Conservation (phyloP, 2,888 invertebrate genomes). For the Scaeva pyrastri region DNA sequence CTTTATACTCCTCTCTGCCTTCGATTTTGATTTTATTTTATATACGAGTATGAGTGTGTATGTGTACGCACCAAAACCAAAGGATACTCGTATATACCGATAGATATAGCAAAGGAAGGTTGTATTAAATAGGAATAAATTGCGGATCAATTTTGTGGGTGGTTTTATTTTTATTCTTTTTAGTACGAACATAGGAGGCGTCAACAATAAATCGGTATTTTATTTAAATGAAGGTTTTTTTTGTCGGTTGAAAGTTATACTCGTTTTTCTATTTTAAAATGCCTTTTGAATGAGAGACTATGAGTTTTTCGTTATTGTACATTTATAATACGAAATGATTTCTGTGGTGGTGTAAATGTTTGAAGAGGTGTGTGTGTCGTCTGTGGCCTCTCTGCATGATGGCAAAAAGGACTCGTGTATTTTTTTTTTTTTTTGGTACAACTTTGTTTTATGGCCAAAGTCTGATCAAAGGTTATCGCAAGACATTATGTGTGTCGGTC, state of each 20-base stretch:
- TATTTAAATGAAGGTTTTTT: slow-evolving; percentile 69
- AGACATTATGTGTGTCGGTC: slow-evolving; percentile 53
- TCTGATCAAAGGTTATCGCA: slow-evolving; percentile 64
- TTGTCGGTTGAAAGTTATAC: slow-evolving; percentile 25
- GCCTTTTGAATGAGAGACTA: neutral
- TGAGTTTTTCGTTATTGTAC: no score
- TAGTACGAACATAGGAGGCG: neutral
- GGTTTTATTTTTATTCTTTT: neutral
- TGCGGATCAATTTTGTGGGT: slow-evolving; percentile 56
- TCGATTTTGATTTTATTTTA: neutral
- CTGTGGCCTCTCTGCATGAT: neutral
- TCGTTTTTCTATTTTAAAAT: slow-evolving; percentile 36
- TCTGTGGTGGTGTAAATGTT: neutral
- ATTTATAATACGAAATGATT: slow-evolving; percentile 43
- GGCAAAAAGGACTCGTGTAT: slow-evolving; percentile 12
- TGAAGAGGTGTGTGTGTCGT: neutral
- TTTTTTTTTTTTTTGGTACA: neutral
- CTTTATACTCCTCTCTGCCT: slow-evolving; percentile 18
- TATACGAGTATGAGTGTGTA: no score
- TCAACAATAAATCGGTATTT: slow-evolving; percentile 64
- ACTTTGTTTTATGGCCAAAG: slow-evolving; percentile 49
- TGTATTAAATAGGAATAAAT: slow-evolving; percentile 50
- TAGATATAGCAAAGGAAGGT: neutral
- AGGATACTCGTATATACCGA: no score
- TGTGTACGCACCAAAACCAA: neutral